phyloP scores from a whole-genome alignment of 2,888 invertebrate species.

The Tholera decimalis region DNA sequence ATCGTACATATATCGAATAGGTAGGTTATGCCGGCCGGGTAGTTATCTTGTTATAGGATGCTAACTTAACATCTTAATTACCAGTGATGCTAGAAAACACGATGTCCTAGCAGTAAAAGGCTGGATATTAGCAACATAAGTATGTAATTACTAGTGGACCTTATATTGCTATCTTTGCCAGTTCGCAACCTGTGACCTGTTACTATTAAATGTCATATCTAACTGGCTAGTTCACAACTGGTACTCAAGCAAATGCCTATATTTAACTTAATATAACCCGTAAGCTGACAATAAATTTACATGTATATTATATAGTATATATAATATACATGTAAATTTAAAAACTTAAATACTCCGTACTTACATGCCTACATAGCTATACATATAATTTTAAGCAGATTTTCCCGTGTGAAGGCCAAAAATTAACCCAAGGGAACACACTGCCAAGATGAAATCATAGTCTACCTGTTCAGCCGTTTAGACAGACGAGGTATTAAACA shows the following conservation, averaged over 20 bases:
- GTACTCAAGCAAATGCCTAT: neutral
- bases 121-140: conserved; percentile 34
- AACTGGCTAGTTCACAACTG: neutral
- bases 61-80: conserved; percentile 39
- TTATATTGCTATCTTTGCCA: conserved; percentile 35
- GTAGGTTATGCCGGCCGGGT: neutral
- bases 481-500: too few relatives aligned
- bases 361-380: neutral
- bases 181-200: conserved; percentile 34
- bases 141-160: conserved; percentile 20
- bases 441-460: too few relatives aligned
- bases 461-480: too few relatives aligned
- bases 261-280: neutral
- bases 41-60: conserved; percentile 25
- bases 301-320: too few relatives aligned
- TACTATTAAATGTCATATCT: conserved; percentile 33
- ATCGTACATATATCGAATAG: conserved; percentile 6
- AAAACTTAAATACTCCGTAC: too few relatives aligned
- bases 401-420: too few relatives aligned
- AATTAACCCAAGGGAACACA: too few relatives aligned
- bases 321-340: too few relatives aligned
- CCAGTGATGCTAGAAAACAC: conserved; percentile 19
- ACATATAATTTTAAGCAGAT: too few relatives aligned
- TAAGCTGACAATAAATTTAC: too few relatives aligned
- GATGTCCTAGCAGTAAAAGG: conserved; percentile 37